Conservation (phyloP, 1,140 invertebrate genomes). For the Saccostrea cuccullata region DNA sequence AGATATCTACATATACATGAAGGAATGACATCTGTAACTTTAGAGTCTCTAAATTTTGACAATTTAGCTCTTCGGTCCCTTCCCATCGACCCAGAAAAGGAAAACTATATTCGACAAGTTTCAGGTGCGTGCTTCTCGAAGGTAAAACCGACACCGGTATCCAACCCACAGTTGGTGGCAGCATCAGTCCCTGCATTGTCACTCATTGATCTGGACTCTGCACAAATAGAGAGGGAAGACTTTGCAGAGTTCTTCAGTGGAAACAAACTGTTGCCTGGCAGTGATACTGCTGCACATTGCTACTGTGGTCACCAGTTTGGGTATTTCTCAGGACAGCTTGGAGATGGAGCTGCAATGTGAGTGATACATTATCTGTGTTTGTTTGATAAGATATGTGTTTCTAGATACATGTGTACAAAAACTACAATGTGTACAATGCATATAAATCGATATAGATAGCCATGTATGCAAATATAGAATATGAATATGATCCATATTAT, state of each 20-base stretch:
- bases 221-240: constrained; percentile 81
- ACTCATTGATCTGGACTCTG: constrained; percentile 75
- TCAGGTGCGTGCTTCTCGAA: constrained; percentile 79
- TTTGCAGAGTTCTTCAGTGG: constrained; percentile 82
- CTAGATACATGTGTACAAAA: no score
- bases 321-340: constrained; percentile 83
- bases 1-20: not conserved
- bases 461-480: no score
- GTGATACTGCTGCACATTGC: constrained; percentile 81
- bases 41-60: constrained; percentile 77
- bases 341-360: constrained; percentile 84
- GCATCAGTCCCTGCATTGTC: constrained; percentile 80
- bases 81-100: constrained; percentile 81
- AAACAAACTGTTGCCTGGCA: constrained; percentile 73
- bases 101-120: constrained; percentile 81
- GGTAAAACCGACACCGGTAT: constrained; percentile 81
- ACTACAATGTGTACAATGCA: no score
- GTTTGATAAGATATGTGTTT: no score
- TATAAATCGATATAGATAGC: no score
- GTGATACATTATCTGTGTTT: no score
- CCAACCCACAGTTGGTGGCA: constrained; percentile 80
- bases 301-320: constrained; percentile 88
- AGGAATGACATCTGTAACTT: constrained; percentile 45
- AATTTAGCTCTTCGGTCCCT: constrained; percentile 75
- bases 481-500: no score